A percentile compares a stretch with the other conserved stretches of the same genome.
Evolutionary conservation across 2,113 vertebrate species (phyloP).

Genomic region (Trichomycterus rosablanca): DNA sequence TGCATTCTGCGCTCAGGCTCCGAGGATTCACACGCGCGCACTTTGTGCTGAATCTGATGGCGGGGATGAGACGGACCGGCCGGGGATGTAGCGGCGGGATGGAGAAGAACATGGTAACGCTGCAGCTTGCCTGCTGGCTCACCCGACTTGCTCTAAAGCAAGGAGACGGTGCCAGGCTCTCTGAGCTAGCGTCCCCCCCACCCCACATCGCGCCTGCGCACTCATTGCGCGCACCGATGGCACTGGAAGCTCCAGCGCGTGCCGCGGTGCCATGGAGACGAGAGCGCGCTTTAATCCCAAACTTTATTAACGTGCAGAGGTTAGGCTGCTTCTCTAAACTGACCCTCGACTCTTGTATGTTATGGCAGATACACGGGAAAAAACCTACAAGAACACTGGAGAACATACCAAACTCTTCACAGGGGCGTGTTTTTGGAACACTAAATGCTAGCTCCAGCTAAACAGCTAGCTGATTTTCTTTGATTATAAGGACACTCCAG

Average conservation of each 20-base stretch:
- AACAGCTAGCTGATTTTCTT: too few relatives aligned
- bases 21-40: constrained; percentile 60
- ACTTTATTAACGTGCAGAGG: too few relatives aligned
- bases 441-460: too few relatives aligned
- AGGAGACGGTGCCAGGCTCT: constrained; percentile 60
- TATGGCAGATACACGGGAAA: too few relatives aligned
- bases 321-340: too few relatives aligned
- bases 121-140: constrained; percentile 62
- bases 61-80: constrained; percentile 55
- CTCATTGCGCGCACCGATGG: constrained; percentile 15
- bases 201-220: constrained; percentile 48
- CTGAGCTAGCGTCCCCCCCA: constrained; percentile 47
- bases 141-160: constrained; percentile 58
- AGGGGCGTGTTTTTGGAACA: too few relatives aligned
- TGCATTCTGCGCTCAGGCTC: constrained; percentile 85
- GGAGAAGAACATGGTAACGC: constrained; percentile 78
- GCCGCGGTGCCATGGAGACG: constrained; percentile 27
- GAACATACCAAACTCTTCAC: too few relatives aligned
- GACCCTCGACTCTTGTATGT: too few relatives aligned
- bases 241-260: constrained; percentile 24
- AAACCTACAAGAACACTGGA: too few relatives aligned
- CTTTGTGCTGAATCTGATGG: constrained; percentile 60
- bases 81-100: constrained; percentile 70
- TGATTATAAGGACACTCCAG: too few relatives aligned
- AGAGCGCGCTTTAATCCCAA: too few relatives aligned